These are phyloP conservation scores for Phalera bucephala DNA, from an alignment of 2,888 invertebrate species.

Conservation along the genomic window DNA sequence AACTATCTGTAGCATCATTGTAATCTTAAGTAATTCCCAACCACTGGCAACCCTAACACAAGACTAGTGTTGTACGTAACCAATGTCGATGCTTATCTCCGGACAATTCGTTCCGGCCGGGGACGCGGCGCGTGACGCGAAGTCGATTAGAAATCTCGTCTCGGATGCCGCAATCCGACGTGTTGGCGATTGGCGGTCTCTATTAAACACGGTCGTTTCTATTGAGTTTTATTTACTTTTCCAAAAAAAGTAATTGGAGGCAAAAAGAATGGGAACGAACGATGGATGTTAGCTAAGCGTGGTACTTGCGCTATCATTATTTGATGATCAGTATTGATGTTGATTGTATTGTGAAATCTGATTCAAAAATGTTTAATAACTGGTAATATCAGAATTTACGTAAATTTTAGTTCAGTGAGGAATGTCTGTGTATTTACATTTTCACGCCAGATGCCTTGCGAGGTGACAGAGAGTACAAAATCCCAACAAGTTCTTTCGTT, in stretches of 20 bases:
- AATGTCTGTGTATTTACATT: too few relatives aligned
- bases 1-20: too few relatives aligned
- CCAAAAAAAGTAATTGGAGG: not conserved
- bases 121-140: constrained; percentile 64
- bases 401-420: too few relatives aligned
- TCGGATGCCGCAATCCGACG: constrained; percentile 48
- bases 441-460: too few relatives aligned
- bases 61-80: constrained; percentile 10
- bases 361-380: too few relatives aligned
- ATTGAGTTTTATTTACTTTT: constrained; percentile 27
- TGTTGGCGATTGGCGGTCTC: constrained; percentile 45
- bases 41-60: constrained; percentile 11
- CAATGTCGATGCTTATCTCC: constrained; percentile 59
- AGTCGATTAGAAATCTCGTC: constrained; percentile 66
- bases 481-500: too few relatives aligned
- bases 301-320: too few relatives aligned
- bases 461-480: too few relatives aligned
- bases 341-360: too few relatives aligned
- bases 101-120: constrained; percentile 51
- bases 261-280: constrained; percentile 1
- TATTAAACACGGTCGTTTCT: constrained; percentile 40
- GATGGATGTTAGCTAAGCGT: not conserved
- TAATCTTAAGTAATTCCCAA: too few relatives aligned
- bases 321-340: too few relatives aligned
- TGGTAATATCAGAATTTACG: too few relatives aligned